Conservation (phyloP, 2,113 vertebrate genomes). For the Semicossyphus pulcher region DNA sequence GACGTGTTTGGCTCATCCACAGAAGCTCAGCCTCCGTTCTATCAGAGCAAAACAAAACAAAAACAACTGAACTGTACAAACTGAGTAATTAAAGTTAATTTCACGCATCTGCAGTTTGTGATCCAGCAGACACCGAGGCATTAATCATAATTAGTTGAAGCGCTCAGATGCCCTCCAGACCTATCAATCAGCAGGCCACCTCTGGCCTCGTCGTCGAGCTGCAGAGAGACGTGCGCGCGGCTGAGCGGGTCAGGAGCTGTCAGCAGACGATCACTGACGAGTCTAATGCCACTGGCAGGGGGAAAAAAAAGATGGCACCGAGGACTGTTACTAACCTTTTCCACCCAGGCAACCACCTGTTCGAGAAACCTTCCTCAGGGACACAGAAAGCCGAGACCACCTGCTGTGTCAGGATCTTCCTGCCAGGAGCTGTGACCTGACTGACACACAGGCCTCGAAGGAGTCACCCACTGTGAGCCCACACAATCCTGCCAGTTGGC, state of each 20-base stretch:
- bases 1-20: constrained; percentile 43
- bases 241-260: constrained; percentile 40
- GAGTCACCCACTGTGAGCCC: background rate
- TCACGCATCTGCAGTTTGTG: constrained; percentile 78
- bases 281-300: background rate
- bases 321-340: constrained; percentile 34
- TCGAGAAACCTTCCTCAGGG: constrained; percentile 10
- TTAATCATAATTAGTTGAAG: constrained; percentile 80
- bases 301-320: constrained; percentile 26
- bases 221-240: background rate
- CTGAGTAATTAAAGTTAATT: constrained; percentile 80
- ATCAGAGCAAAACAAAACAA: constrained; percentile 69
- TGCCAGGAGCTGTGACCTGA: constrained; percentile 25
- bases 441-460: constrained; percentile 12
- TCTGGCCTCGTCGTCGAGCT: constrained; percentile 34
- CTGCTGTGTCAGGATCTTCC: constrained; percentile 18
- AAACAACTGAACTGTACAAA: constrained; percentile 69
- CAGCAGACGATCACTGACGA: constrained; percentile 11
- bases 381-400: constrained; percentile 29
- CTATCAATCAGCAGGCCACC: constrained; percentile 67
- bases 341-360: constrained; percentile 41
- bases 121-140: constrained; percentile 62
- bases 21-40: constrained; percentile 43
- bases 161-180: constrained; percentile 72
- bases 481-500: background rate